Percentiles rank a stretch among this genome's conserved stretches.
phyloP scores from a whole-genome alignment of 2,888 invertebrate species.

The Rhaphigaster nebulosa region DNA sequence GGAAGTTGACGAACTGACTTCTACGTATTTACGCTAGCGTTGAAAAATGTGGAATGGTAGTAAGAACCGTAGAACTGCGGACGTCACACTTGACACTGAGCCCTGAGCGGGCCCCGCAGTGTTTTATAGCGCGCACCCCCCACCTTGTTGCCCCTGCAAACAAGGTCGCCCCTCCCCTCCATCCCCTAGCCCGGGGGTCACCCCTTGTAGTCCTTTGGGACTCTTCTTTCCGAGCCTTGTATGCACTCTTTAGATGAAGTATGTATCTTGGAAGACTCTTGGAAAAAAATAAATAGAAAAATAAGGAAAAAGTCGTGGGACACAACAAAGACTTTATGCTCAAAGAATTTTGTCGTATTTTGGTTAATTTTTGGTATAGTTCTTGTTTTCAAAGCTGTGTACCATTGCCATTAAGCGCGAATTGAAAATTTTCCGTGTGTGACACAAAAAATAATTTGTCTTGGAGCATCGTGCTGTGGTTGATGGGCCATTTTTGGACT shows the following conservation, averaged over 20 bases:
- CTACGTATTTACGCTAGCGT: background rate
- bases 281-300: background rate
- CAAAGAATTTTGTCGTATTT: background rate
- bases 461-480: no score
- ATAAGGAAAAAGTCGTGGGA: background rate
- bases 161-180: conserved; percentile 57
- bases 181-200: conserved; percentile 30
- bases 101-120: background rate
- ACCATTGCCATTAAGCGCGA: no score
- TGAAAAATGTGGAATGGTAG: background rate
- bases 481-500: no score
- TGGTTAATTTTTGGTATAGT: no score
- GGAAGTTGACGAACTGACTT: conserved; percentile 18
- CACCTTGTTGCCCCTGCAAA: background rate
- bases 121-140: conserved; percentile 52
- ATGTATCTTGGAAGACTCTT: background rate
- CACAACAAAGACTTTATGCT: background rate
- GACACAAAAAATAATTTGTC: no score
- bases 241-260: background rate
- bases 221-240: background rate
- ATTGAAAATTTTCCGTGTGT: no score
- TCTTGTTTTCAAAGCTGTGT: no score
- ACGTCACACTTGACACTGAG: conserved; percentile 58
- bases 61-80: conserved; percentile 22
- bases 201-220: background rate